Evolutionary conservation across 2,797 vertebrate genomes (phyloP), one percentile per base, ranked within the genome.

Genomic region (Propithecus deckenii): DNA sequence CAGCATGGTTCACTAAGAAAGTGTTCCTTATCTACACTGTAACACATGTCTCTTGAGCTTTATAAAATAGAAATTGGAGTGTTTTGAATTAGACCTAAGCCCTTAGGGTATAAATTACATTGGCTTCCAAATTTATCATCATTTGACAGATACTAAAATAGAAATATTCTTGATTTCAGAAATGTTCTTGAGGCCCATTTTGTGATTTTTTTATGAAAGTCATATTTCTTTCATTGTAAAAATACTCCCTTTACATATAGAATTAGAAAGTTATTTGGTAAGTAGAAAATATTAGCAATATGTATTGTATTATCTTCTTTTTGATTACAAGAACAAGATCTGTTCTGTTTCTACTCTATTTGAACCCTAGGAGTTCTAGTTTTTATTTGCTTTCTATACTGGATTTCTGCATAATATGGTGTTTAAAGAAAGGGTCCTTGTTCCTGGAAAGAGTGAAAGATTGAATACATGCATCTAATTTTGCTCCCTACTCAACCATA

Each of bases 101-200:
- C 55, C 18, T 95, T 69, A 88, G 52, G 12, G 12, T 91, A 71
- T 92, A 95, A 85, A 76, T 96, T 92, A 78, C 14, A 67, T 32
- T 91, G 25, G 10, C 38, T 97, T 96, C 63, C 65, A 89, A 91
- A 91, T 96, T 96, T 95, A 95, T 57, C 41, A 81, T 67, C 65
- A 93, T 88, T 89, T 95, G 41, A 91, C 41, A 96, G n/a, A 86
- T 80, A 87, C 25, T 86, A 84, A 95, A 90, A 86, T 84, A 89
- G 43, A 96, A 97, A 91, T 57, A 32, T 28, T 67, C 38, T 15
- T 3, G n/a, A 48, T 41, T 93, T 92, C 57, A 95, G 23, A 97
- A 95, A 97, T 94, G 46, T 41, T 43, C 1, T 61, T 93, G 9
- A 20, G 10, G 4, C 78, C 18, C 14, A 86, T 84, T 95, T 76